Base-by-base conservation (phyloP, 2,888 invertebrate species). In the Galerucella pusilla region DNA sequence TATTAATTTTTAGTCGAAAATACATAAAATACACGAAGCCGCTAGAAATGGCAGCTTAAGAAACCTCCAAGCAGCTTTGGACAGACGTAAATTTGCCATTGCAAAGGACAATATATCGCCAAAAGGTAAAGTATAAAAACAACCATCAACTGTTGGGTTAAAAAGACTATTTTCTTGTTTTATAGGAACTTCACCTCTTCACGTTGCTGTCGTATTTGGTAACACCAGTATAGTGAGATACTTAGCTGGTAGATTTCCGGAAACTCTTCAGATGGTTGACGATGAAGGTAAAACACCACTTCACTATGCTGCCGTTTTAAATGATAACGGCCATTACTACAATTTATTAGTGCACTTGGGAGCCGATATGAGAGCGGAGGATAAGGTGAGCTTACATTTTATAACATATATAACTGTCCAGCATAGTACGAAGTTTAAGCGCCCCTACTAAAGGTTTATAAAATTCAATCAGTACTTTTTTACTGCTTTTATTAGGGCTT, bases 51-150 rank as follows among this genome's bases (percentile, higher is more conserved):
- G 97, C 5, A 94, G 94, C 84, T 90, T 97, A 79, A 89, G 94
- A 81, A 94, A 96, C 81, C 89, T 97, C 71, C 96, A 96, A 87
- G 92, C 94, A 80, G 93, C 96, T 1, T 87, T 97, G 83, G 96
- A 97, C 88, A 89, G 97, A 80, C 93, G 97, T 85, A 96, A 96
- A 90, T 95, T 97, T 85, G 97, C 96, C 1, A 92, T 96, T 76
- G 97, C 97, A 25, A 92, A 94, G 81, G 96, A 97, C 86, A 92
- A 93, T 75, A 90, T 92, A 79, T 94, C 95, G n/a, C 92, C 94
- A 0, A 92, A 94, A 71, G 82, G 80, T 79, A 72, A 65, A 25
- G 11, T 25, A 9, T 46, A 45, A 10, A 42, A 11, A 16, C 35
- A 66, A 42, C 1, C 63, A 9, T 3, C 54, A 57, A 57, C 9